A percentile compares a stretch with the other conserved stretches of the same genome.
Conservation (phyloP, 2,888 invertebrate species). For the Aphelenchoides bicaudatus region DNA sequence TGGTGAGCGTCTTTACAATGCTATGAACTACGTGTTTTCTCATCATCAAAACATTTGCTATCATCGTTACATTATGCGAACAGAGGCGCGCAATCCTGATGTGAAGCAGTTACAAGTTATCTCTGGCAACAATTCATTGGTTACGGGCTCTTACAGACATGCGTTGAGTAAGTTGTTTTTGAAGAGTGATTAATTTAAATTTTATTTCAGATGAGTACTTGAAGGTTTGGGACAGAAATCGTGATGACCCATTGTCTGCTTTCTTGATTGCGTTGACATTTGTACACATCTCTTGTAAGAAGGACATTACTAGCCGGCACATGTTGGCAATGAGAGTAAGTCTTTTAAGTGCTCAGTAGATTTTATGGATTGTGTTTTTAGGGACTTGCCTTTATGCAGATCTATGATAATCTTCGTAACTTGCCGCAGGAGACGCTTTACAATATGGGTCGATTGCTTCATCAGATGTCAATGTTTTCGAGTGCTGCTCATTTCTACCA, state of each 20-base stretch:
- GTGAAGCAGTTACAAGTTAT: constrained; percentile 52
- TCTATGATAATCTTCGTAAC: constrained; percentile 41
- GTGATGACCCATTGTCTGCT: constrained; percentile 45
- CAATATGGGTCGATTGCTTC: constrained; percentile 56
- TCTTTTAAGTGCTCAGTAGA: not conserved
- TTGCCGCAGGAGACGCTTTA: constrained; percentile 41
- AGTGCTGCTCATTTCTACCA: constrained; percentile 54
- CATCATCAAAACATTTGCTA: constrained; percentile 52
- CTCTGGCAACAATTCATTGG: constrained; percentile 57
- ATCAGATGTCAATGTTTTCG: constrained; percentile 51
- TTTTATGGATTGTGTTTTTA: constrained; percentile 23
- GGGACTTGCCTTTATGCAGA: constrained; percentile 53
- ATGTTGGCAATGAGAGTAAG: constrained; percentile 45
- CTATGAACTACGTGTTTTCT: constrained; percentile 57
- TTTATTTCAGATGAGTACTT: constrained; percentile 49
- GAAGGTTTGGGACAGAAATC: constrained; percentile 44
- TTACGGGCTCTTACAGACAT: constrained; percentile 57
- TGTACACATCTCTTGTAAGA: constrained; percentile 58
- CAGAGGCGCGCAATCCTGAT: constrained; percentile 45
- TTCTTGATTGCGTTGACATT: constrained; percentile 54
- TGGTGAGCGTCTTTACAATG: constrained; percentile 30
- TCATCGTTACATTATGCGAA: constrained; percentile 56
- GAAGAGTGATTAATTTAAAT: not conserved
- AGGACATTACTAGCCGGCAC: constrained; percentile 53
- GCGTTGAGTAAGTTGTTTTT: constrained; percentile 27